A percentile compares a stretch with the other conserved stretches of the same genome.
Conservation (phyloP, 2,113 vertebrate genomes). For the Bungarus multicinctus region DNA sequence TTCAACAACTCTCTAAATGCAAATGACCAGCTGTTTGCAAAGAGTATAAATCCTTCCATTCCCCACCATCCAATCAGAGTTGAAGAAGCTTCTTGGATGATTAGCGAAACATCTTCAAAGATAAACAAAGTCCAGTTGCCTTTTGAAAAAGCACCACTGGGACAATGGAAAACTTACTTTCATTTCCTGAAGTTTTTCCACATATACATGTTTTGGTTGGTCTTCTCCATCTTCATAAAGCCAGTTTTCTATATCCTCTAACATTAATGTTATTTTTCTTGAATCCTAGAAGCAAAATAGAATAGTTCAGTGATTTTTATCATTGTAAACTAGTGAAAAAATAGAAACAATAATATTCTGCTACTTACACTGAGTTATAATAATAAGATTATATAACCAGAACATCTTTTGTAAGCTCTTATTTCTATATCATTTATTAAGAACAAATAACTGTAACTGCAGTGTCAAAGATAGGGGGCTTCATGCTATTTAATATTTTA, state of each 20-base stretch:
- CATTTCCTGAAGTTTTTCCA: constrained; percentile 89
- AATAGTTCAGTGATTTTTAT: neutral
- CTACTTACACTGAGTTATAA: neutral
- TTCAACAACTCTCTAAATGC: neutral
- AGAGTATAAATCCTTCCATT: too few species aligned
- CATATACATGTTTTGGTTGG: constrained; percentile 90
- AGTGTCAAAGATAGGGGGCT: neutral
- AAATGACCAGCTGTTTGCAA: too few species aligned
- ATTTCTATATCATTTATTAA: neutral
- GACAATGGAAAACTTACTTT: constrained; percentile 70
- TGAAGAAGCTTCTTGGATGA: too few species aligned
- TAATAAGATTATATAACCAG: neutral
- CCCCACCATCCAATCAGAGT: too few species aligned
- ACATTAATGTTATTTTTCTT: constrained; percentile 78
- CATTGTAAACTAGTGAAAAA: neutral
- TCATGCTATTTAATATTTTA: neutral
- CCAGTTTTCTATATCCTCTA: constrained; percentile 94
- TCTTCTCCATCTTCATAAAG: constrained; percentile 96
- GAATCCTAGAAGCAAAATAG: constrained; percentile 66
- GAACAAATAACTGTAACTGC: neutral
- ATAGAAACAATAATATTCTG: neutral
- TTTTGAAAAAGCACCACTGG: too few species aligned
- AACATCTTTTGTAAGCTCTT: neutral
- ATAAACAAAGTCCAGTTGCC: too few species aligned
- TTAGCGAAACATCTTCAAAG: too few species aligned